Evolutionary conservation across 1,140 invertebrate genomes (phyloP).

Genomic region (Maniola jurtina): DNA sequence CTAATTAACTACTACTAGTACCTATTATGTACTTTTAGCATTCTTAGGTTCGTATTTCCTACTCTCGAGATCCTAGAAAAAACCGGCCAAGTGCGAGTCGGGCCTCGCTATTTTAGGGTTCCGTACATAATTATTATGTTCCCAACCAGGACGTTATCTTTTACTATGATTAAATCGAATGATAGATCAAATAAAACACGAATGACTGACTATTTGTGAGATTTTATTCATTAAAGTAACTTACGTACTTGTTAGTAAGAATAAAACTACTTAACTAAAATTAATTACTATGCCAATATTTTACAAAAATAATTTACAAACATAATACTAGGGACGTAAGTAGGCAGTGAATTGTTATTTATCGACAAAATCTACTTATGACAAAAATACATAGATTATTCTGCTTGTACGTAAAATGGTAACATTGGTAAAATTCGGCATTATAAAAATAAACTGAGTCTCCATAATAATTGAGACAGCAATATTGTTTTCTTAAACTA

Average conservation of each 20-base stretch:
- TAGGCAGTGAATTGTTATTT: constrained; percentile 51
- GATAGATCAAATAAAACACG: constrained; percentile 25
- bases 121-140: too few relatives aligned
- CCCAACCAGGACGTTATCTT: too few relatives aligned
- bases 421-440: not conserved
- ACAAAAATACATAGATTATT: constrained; percentile 21
- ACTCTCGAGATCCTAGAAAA: too few relatives aligned
- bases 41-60: too few relatives aligned
- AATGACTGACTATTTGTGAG: constrained; percentile 37
- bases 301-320: constrained; percentile 69
- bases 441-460: too few relatives aligned
- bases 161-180: too few relatives aligned
- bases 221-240: constrained; percentile 46
- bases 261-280: constrained; percentile 38
- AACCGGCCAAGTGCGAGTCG: too few relatives aligned
- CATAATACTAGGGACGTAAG: constrained; percentile 39
- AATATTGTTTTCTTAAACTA: constrained; percentile 23
- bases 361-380: not conserved
- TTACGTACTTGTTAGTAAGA: constrained; percentile 26
- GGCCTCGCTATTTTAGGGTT: too few relatives aligned
- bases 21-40: too few relatives aligned
- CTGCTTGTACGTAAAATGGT: constrained; percentile 7
- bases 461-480: too few relatives aligned
- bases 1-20: too few relatives aligned
- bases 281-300: constrained; percentile 54